Conservation (phyloP, 2,888 invertebrate species). For the Eudasyphora cyanicolor region DNA sequence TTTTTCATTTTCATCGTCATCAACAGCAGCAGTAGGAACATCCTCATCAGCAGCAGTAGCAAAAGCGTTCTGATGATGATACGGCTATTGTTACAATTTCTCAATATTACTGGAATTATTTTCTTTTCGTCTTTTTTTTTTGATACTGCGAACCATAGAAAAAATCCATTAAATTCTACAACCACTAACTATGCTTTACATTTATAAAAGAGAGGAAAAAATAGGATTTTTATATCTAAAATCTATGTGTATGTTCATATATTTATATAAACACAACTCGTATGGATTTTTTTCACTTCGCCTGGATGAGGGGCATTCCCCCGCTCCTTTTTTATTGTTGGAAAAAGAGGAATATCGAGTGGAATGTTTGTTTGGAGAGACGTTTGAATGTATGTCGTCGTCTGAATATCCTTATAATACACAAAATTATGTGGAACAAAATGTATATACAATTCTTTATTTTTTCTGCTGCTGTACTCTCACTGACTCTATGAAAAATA, state of each 20-base stretch:
- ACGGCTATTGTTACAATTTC: conserved; percentile 27
- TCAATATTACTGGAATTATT: conserved; percentile 38
- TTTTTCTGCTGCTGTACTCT: too few species aligned
- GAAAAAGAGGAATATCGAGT: neutral
- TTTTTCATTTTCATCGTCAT: conserved; percentile 10
- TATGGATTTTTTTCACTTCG: neutral
- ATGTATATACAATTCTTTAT: conserved; percentile 23
- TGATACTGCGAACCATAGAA: conserved; percentile 2
- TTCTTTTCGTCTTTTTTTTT: neutral
- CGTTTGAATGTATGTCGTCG: conserved; percentile 2
- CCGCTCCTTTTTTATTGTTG: neutral
- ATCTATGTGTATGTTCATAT: neutral
- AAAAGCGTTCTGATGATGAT: conserved; percentile 7
- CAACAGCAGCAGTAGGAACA: neutral
- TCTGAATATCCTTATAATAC: conserved; percentile 26
- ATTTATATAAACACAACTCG: conserved; percentile 31
- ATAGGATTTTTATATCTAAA: neutral
- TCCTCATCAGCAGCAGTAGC: neutral
- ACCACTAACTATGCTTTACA: conserved; percentile 31
- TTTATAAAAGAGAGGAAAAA: conserved; percentile 1
- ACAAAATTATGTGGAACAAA: conserved; percentile 37
- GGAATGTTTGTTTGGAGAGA: conserved; percentile 3
- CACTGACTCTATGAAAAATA: too few species aligned
- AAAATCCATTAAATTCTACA: conserved; percentile 35
- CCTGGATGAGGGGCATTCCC: neutral